These are phyloP conservation scores for Trichechus manatus DNA, from an alignment of 2,113 vertebrate genomes.

Conservation along the genomic window DNA sequence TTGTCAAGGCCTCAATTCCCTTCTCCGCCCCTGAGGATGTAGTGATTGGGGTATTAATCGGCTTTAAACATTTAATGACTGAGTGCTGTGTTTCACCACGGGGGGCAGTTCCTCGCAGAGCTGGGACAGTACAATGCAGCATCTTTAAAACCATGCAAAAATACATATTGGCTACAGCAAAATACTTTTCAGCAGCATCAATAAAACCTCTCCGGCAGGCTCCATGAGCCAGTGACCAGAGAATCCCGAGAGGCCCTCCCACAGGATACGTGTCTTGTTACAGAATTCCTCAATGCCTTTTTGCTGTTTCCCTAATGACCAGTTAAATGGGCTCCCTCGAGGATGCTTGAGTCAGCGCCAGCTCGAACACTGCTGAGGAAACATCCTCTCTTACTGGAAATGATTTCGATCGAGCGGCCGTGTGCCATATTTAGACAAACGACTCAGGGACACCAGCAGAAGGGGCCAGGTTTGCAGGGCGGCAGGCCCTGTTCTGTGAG, in stretches of 20 bases:
- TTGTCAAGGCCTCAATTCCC: conserved; percentile 13
- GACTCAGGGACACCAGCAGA: conserved; percentile 84
- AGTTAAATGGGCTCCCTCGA: conserved; percentile 88
- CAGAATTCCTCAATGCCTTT: conserved; percentile 90
- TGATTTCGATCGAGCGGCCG: conserved; percentile 88
- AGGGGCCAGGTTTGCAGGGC: conserved; percentile 82
- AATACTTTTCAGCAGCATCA: conserved; percentile 79
- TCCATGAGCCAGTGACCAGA: conserved; percentile 79
- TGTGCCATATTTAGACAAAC: conserved; percentile 88
- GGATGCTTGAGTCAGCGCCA: conserved; percentile 90
- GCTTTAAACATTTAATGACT: conserved; percentile 74
- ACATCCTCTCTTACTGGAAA: conserved; percentile 93
- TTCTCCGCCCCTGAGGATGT: conserved; percentile 46
- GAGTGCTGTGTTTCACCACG: conserved; percentile 66
- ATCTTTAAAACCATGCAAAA: conserved; percentile 70
- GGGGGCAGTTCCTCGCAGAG: conserved; percentile 56
- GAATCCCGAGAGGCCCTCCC: conserved; percentile 83
- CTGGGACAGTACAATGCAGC: conserved; percentile 73
- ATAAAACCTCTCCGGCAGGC: conserved; percentile 81
- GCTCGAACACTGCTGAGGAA: conserved; percentile 90
- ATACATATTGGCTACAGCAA: conserved; percentile 69
- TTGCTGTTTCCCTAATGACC: conserved; percentile 91
- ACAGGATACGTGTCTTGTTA: conserved; percentile 88
- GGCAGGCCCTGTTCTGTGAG: conserved; percentile 82
- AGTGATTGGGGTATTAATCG: conserved; percentile 58